Evolutionary conservation across 1,140 invertebrate genomes (phyloP).

Genomic region (Aphidius ervi): DNA sequence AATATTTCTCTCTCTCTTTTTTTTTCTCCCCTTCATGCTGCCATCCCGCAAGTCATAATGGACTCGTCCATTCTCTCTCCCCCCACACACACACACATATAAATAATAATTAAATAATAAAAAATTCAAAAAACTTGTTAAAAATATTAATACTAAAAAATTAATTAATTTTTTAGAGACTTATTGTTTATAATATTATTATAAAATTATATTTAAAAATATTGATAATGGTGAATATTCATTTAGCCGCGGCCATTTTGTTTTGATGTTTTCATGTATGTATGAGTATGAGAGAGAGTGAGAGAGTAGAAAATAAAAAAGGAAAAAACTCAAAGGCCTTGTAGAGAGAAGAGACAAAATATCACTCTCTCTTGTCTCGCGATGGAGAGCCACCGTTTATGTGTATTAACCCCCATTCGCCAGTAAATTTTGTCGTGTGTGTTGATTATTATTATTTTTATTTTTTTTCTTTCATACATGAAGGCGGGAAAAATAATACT

Average conservation of each 20-base stretch:
- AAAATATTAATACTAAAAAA: neutral
- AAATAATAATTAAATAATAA: neutral
- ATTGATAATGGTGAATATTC: neutral
- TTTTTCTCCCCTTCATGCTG: neutral
- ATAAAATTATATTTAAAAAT: slow-evolving; percentile 23
- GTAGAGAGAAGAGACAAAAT: no score
- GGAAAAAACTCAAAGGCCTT: no score
- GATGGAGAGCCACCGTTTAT: no score
- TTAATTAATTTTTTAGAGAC: slow-evolving; percentile 18
- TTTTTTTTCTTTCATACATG: no score
- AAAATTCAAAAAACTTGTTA: slow-evolving; percentile 10
- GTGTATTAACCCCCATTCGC: no score
- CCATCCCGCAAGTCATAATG: neutral
- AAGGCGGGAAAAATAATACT: neutral
- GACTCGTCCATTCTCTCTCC: slow-evolving; percentile 27
- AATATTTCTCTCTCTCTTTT: slow-evolving; percentile 18
- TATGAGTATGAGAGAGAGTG: slow-evolving; percentile 33
- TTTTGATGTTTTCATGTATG: slow-evolving; percentile 19
- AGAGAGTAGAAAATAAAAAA: slow-evolving; percentile 1
- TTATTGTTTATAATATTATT: neutral
- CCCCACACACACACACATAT: neutral
- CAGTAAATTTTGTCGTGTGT: no score
- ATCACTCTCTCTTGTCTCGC: no score
- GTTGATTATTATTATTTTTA: no score
- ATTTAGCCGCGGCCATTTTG: slow-evolving; percentile 43